Conservation (phyloP, 2,797 vertebrate species). For the Channa striata region DNA sequence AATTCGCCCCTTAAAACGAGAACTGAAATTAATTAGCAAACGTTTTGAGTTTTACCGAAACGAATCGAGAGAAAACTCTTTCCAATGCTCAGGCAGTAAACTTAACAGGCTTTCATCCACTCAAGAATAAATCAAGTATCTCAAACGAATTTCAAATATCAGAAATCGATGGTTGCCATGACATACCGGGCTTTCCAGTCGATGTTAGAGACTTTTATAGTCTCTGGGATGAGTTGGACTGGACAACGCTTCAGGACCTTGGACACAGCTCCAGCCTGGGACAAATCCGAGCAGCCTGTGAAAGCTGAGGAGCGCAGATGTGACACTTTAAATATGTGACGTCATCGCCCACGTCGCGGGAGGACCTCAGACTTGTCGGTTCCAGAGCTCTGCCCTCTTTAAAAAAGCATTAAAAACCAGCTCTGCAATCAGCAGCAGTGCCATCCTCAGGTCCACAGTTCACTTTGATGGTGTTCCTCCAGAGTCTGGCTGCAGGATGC, state of each 20-base stretch:
- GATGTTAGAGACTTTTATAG: fast-evolving
- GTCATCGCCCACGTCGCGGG: slow-evolving; percentile 51
- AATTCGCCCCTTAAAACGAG: no score
- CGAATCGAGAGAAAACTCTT: no score
- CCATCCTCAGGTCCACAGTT: no score
- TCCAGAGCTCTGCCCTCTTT: not conserved
- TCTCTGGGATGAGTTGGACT: not conserved
- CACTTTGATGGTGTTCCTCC: no score
- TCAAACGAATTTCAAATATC: not conserved
- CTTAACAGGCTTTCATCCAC: no score
- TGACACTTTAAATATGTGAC: slow-evolving; percentile 57
- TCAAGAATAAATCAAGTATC: not conserved
- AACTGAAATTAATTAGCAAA: no score
- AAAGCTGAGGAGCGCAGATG: slow-evolving; percentile 13
- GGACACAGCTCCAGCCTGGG: slow-evolving; percentile 1
- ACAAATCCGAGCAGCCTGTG: not conserved
- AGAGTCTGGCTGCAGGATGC: no score
- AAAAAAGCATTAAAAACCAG: not conserved
- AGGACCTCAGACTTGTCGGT: slow-evolving; percentile 8
- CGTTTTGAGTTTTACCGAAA: no score
- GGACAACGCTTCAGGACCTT: slow-evolving; percentile 35
- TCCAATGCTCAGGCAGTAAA: no score
- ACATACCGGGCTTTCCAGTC: no score
- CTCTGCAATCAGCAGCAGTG: not conserved
- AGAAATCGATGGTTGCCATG: not conserved